These are phyloP conservation scores for Phymastichus coffea DNA, from an alignment of 1,140 invertebrate species.

Conservation along the genomic window DNA sequence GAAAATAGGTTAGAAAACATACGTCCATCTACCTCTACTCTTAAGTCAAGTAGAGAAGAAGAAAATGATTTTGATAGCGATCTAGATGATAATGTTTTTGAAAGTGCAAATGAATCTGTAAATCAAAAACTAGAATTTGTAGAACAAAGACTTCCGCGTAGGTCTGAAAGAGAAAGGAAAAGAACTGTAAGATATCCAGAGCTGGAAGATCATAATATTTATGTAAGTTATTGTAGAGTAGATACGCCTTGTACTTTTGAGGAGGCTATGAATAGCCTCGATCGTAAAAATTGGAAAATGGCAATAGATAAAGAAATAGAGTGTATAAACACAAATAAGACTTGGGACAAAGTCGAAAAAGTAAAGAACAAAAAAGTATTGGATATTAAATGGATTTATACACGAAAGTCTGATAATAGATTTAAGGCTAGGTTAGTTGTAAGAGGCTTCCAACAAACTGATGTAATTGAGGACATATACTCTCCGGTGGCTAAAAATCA, in stretches of 20 bases:
- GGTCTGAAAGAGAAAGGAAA: background rate
- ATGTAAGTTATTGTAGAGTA: conserved; percentile 13
- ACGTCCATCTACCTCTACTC: background rate
- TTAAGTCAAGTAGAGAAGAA: conserved; percentile 24
- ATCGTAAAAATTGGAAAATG: conserved; percentile 20
- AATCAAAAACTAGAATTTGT: background rate
- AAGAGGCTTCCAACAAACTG: conserved; percentile 23
- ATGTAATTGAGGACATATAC: conserved; percentile 28
- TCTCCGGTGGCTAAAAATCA: conserved; percentile 28
- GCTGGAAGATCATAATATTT: background rate
- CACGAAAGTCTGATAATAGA: conserved; percentile 24
- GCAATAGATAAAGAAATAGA: conserved; percentile 26
- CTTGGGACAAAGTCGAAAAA: conserved; percentile 25
- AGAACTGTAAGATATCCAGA: background rate
- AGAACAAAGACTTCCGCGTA: background rate
- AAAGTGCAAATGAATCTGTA: background rate
- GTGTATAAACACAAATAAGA: conserved; percentile 28
- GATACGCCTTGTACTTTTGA: conserved; percentile 16
- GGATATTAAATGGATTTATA: conserved; percentile 31
- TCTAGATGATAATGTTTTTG: background rate
- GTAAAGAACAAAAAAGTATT: conserved; percentile 22
- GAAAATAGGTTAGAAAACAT: conserved; percentile 28
- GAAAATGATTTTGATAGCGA: background rate
- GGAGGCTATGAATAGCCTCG: conserved; percentile 8
- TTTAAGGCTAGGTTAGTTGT: conserved; percentile 31